phyloP scores from a whole-genome alignment of 2,888 invertebrate species.

The Limnephilus marmoratus region DNA sequence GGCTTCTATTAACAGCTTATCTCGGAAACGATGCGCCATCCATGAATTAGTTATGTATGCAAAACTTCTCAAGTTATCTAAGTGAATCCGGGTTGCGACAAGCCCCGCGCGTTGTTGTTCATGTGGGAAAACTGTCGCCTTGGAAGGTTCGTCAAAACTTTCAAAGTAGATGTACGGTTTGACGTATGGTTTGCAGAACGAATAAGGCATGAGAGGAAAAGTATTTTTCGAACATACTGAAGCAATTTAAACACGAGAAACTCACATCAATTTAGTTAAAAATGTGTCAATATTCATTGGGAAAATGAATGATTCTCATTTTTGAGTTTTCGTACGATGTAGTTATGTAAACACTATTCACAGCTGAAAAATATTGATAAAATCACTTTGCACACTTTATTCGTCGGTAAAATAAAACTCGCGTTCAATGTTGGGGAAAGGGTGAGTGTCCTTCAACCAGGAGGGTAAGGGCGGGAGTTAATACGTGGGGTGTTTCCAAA shows the following conservation, averaged over 20 bases:
- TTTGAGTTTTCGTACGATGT: background rate
- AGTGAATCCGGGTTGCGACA: constrained; percentile 43
- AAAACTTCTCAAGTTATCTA: constrained; percentile 37
- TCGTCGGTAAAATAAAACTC: constrained; percentile 6
- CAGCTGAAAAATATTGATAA: constrained; percentile 29
- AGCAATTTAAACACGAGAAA: background rate
- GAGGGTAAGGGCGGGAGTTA: constrained; percentile 47
- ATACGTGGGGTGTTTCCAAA: constrained; percentile 46
- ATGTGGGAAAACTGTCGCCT: background rate
- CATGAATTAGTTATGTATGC: constrained; percentile 43
- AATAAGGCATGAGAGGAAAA: background rate
- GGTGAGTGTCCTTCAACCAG: background rate
- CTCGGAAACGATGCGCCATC: constrained; percentile 45
- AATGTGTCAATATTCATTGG: background rate
- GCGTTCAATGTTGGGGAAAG: background rate
- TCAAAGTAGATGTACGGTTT: background rate
- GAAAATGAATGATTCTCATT: background rate
- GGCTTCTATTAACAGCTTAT: constrained; percentile 41
- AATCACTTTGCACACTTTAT: constrained; percentile 39
- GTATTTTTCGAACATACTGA: background rate
- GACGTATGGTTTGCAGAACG: background rate
- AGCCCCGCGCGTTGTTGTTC: constrained; percentile 14
- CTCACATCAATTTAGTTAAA: background rate
- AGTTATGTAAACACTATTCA: constrained; percentile 32
- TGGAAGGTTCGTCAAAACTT: background rate